Evolutionary conservation across 2,797 vertebrate genomes (phyloP).

Genomic region (Galago senegalensis): DNA sequence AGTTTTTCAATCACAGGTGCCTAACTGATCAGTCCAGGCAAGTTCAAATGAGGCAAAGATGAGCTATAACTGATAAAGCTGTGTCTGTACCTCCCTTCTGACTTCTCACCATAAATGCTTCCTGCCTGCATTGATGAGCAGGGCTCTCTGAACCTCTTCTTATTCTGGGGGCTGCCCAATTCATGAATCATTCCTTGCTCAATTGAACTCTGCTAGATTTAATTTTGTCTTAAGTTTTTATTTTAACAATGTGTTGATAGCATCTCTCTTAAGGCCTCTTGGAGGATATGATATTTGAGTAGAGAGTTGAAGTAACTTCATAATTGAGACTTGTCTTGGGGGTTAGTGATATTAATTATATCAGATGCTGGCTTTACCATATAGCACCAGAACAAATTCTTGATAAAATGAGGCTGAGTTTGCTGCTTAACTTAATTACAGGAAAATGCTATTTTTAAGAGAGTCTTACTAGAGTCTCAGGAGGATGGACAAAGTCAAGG

Average conservation of each 20-base stretch:
- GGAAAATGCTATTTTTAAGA: background rate
- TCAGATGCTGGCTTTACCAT: background rate
- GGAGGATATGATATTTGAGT: background rate
- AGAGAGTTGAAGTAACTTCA: background rate
- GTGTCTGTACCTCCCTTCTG: background rate
- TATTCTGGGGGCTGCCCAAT: background rate
- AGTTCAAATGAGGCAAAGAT: background rate
- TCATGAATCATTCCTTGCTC: background rate
- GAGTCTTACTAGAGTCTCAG: background rate
- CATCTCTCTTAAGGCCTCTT: background rate
- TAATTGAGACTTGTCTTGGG: background rate
- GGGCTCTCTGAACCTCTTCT: background rate
- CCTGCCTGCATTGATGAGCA: background rate
- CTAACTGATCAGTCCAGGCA: background rate
- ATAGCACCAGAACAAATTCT: background rate
- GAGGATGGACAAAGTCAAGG: background rate
- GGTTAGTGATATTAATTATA: background rate
- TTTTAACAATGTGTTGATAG: background rate
- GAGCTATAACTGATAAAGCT: background rate
- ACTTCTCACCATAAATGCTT: background rate
- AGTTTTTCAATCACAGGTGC: background rate
- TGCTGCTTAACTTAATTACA: background rate
- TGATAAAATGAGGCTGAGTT: background rate
- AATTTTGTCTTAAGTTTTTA: background rate
- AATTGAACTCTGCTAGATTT: background rate